phyloP scores from a whole-genome alignment of 2,888 invertebrate genomes.

The Papilio gigon region DNA sequence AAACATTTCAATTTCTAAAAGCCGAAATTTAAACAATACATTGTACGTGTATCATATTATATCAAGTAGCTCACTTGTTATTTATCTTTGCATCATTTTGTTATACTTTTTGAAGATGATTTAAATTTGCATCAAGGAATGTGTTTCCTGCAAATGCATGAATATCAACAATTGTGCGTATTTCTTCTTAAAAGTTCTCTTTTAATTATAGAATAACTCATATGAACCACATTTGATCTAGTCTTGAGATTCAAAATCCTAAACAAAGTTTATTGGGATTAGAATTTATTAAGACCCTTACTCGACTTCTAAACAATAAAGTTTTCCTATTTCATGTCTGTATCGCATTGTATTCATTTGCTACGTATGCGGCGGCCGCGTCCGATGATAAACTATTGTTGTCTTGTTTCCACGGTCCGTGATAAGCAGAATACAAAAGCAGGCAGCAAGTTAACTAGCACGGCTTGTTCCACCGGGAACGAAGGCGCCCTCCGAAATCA shows the following conservation, averaged over 20 bases:
- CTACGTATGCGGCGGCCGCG: constrained; percentile 14
- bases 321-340: not conserved
- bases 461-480: constrained; percentile 53
- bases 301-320: not conserved
- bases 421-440: constrained; percentile 57
- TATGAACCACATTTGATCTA: too few relatives aligned
- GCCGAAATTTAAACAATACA: too few relatives aligned
- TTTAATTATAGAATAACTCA: too few relatives aligned
- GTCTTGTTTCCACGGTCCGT: constrained; percentile 41
- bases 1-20: not conserved
- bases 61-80: too few relatives aligned
- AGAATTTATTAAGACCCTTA: not conserved
- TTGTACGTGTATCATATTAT: too few relatives aligned
- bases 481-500: constrained; percentile 43
- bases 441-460: constrained; percentile 56
- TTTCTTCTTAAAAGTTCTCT: too few relatives aligned
- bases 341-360: constrained; percentile 4
- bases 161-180: too few relatives aligned
- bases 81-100: too few relatives aligned
- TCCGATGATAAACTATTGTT: constrained; percentile 35
- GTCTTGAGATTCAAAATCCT: not conserved
- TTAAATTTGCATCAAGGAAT: too few relatives aligned
- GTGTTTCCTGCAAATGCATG: too few relatives aligned
- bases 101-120: too few relatives aligned
- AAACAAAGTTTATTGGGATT: not conserved